Evolutionary conservation across 2,888 invertebrate genomes (phyloP), one percentile per base, ranked within the genome.

Genomic region (Poecilus cupreus): DNA sequence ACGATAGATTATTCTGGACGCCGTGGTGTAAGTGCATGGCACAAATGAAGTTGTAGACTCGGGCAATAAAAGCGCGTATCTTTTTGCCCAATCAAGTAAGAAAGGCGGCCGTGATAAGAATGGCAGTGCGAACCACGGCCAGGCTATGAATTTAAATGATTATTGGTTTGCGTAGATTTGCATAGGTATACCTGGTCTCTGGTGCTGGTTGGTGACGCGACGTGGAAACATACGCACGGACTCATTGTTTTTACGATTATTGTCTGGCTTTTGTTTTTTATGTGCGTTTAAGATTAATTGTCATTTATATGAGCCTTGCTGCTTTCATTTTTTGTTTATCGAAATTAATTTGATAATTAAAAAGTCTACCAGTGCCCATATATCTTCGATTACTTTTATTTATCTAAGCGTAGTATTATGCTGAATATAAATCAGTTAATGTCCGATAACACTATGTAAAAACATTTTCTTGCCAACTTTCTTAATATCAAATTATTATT

Each of bases 11-110:
- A 32, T 32, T 1, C 32, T 32, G 32, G 32, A 3, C 32, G 32
- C 32, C 32, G 32, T 32, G 32, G 32, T 32, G 32, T 8, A 8
- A 32, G 32, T 32, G 32, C 32, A 32, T 32, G 32, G 43, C 13
- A 46, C 46, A 70, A 80, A 80, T 80, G 54, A 80, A 80, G 80
- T 80, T 72, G 80, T 80, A 54, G 22, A 37, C 11, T 8, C 11
- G 18, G 22, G 68, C 80, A 32, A 70, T 80, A 80, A 79, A 79
- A 32, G 72, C 39, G 22, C 72, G 54, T 80, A 80, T 80, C 80
- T 80, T 80, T 80, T 54, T 54, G 72, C 72, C 57, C 70, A 72
- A 80, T 80, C 80, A 80, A 80, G 80, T 80, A 72, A 70, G 80
- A 77, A 77, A 39, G 18, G 78, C 24, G 13, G 18, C 68, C 46